Percentiles rank a stretch among this genome's conserved stretches.
These are phyloP conservation scores for Triplophysa tibetana DNA, from an alignment of 2,113 vertebrate genomes.

Conservation along the genomic window DNA sequence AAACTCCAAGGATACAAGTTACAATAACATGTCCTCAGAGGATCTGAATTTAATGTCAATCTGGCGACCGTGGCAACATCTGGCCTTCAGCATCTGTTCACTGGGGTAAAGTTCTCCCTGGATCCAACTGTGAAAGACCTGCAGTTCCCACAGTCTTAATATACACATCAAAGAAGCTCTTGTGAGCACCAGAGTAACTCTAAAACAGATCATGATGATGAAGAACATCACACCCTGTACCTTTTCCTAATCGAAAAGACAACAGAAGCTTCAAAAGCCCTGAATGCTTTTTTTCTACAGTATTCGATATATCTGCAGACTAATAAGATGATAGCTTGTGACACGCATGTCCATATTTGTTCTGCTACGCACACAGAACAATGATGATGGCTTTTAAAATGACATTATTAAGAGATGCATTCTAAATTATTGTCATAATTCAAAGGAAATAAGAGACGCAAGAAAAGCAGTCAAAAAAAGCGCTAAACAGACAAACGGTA, in stretches of 20 bases:
- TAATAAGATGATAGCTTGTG: too few relatives aligned
- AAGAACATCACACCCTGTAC: background rate
- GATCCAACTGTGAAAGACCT: background rate
- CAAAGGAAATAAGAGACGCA: too few relatives aligned
- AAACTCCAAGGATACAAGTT: background rate
- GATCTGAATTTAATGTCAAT: background rate
- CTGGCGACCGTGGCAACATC: background rate
- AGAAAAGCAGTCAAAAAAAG: too few relatives aligned
- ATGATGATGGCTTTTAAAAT: too few relatives aligned
- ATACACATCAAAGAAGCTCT: constrained; percentile 21
- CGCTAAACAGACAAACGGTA: too few relatives aligned
- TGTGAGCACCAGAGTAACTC: background rate
- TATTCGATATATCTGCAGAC: too few relatives aligned
- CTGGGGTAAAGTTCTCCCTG: background rate
- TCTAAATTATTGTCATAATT: too few relatives aligned
- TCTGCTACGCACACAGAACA: too few relatives aligned
- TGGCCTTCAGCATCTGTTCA: background rate
- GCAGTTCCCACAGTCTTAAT: background rate
- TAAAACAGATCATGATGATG: constrained; percentile 1
- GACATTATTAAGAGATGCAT: too few relatives aligned
- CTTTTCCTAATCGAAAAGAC: background rate
- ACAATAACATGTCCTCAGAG: background rate
- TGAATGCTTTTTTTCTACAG: background rate
- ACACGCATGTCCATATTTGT: too few relatives aligned
- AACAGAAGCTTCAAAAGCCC: background rate